phyloP scores from a whole-genome alignment of 1,140 invertebrate species.

The Platyura marginata region DNA sequence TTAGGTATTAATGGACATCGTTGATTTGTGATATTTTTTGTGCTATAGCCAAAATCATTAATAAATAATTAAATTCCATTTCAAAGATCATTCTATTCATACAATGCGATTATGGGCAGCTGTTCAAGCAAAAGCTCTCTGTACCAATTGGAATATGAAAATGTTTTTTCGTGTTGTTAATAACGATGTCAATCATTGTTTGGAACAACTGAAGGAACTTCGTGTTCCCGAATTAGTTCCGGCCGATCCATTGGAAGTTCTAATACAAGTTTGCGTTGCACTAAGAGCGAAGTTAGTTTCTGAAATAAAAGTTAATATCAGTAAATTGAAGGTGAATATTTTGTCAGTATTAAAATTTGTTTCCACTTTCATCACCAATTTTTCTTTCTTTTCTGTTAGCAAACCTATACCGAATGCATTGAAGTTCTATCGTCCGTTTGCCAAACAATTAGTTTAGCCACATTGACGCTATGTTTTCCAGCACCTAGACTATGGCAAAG shows the following conservation, averaged over 20 bases:
- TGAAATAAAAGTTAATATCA: slow-evolving; percentile 50
- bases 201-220: slow-evolving; percentile 39
- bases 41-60: not conserved
- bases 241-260: slow-evolving; percentile 24
- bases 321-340: slow-evolving; percentile 42
- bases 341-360: not conserved
- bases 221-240: slow-evolving; percentile 33
- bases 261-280: slow-evolving; percentile 45
- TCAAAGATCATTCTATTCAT: slow-evolving; percentile 55
- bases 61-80: not conserved
- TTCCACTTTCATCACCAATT: not conserved
- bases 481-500: slow-evolving; percentile 36
- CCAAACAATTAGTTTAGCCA: slow-evolving; percentile 48
- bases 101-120: slow-evolving; percentile 53
- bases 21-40: not conserved
- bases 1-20: slow-evolving; percentile 27
- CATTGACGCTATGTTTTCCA: slow-evolving; percentile 59
- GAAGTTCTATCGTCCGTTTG: slow-evolving; percentile 47
- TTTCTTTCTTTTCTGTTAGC: slow-evolving; percentile 26
- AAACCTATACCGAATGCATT: slow-evolving; percentile 44
- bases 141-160: slow-evolving; percentile 52
- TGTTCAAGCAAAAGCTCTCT: slow-evolving; percentile 43
- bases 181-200: slow-evolving; percentile 43
- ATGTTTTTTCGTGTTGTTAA: slow-evolving; percentile 38
- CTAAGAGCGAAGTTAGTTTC: slow-evolving; percentile 59